Evolutionary conservation across 2,113 vertebrate genomes (phyloP), one percentile per base, ranked within the genome.

Genomic region (Aphelocoma coerulescens): DNA sequence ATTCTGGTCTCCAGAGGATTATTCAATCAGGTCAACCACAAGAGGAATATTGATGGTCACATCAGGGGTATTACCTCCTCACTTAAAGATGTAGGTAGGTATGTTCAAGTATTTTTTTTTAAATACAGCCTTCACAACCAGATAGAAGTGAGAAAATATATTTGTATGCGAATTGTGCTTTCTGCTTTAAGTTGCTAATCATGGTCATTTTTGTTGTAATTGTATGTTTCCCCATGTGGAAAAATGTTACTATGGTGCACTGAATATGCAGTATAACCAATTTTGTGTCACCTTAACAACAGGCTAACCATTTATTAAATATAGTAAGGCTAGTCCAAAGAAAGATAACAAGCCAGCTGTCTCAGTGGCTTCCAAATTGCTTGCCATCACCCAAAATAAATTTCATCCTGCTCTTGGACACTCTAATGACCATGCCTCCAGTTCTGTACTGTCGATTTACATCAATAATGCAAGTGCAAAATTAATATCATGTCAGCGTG

Each of bases 221-320:
- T 96, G 43, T 86, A 52, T 92, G 72, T 88, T 95, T 96, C 46
- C 78, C 91, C 72, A 52, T 39, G 85, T 86, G 88, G 82, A 91
- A 88, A 95, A 89, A 69, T 18, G 21, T 85, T 75, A 59, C 63
- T 59, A 30, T 86, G 55, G 13, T 74, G 67, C 21, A 43, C 0
- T 72, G 90, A 92, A 92, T 80, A 86, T 37, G 13, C 72, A 59
- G 55, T 48, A 80, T 57, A 71, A 74, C 52, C 32, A 74, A 79
- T 92, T 74, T 78, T 75, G 61, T 81, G 79, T 93, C 41, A 0
- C 72, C 67, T 92, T 94, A 93, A 90, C 55, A 94, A 89, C 58
- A 95, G n/a, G 24, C 49, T 96, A 93, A 59, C 63, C 41, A 85
- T 91, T 91, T 77, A 93, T 96, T 97, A 88, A 94, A 76, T 41